Base-by-base conservation (phyloP, 2,797 vertebrate species). In the Staurois parvus region DNA sequence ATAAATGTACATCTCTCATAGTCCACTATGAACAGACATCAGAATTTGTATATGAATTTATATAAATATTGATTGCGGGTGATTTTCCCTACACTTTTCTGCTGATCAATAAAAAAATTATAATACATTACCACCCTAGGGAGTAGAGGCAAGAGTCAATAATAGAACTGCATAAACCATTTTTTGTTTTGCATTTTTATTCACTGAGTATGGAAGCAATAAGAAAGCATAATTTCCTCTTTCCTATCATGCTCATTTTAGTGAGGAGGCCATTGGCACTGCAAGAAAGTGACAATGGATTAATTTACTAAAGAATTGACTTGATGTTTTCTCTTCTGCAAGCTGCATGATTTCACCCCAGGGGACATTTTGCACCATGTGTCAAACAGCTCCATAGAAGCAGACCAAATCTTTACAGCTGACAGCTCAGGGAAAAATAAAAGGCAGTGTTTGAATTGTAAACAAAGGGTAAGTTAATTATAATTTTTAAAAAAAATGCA, bases 231-330 rank as follows among this genome's bases (percentile, higher is more conserved):
- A 2, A 59, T 70, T 80, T 72, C 21, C 45, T 26, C 19, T 56
- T 80, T 72, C 13, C 48, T 26, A 30, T 70, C 66, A 80, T 24
- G 66, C 21, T 56, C 67, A 72, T 80, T 56, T 42, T 80, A 72
- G 10, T 15, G 45, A 70, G 21, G 17, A 70, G 37, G 24, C 30
- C 45, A 80, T 52, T 80, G 67, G 45, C 78, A 80, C 45, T 26
- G 37, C 29, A 56, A 67, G 70, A 30, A 80, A 80, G 67, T 56
- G 78, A 70, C 67, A 70, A 72, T 69, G 52, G 21, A 72, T 72
- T 59, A 30, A 70, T 70, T 80, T 70, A 80, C 29, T n/a, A 70
- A 80, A 59, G 67, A 80, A 80, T 80, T 28, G 29, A 34, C 45
- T 70, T 32, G 45, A 79, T 69, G 66, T 11, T 30, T 72, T 52